These are phyloP conservation scores for Stichopus horrens DNA, from an alignment of 53 echinoderm and acorn worm genomes.

Conservation along the genomic window DNA sequence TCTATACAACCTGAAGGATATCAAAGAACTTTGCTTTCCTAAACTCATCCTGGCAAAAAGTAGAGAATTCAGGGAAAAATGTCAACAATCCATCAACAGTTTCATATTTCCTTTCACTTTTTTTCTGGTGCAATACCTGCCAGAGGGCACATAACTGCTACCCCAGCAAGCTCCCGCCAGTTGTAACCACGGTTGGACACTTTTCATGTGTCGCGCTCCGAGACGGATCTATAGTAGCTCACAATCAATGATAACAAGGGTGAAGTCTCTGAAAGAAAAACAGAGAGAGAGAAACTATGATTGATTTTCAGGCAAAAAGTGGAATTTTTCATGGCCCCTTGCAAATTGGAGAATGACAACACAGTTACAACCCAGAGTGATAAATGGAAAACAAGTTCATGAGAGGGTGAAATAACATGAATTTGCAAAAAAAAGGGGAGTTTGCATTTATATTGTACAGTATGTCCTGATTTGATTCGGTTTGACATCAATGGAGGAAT, in stretches of 20 bases:
- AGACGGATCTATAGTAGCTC: neutral
- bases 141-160: slow-evolving; percentile 30
- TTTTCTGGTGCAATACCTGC: neutral
- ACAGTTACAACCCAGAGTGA: no score
- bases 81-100: slow-evolving; percentile 1
- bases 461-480: no score
- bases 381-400: no score
- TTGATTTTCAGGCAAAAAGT: no score
- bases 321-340: no score
- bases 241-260: neutral
- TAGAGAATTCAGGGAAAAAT: slow-evolving; percentile 16
- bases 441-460: no score
- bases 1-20: neutral
- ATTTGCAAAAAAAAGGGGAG: no score
- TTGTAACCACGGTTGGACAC: neutral
- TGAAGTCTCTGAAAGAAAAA: neutral
- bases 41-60: neutral
- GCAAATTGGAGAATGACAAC: no score
- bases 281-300: neutral
- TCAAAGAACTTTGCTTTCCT: no score
- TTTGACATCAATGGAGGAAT: no score
- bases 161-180: neutral
- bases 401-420: no score
- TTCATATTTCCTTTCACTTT: slow-evolving; percentile 16
- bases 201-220: neutral